Evolutionary conservation across 2,888 invertebrate genomes (phyloP).

Genomic region (Agriotes lineatus): DNA sequence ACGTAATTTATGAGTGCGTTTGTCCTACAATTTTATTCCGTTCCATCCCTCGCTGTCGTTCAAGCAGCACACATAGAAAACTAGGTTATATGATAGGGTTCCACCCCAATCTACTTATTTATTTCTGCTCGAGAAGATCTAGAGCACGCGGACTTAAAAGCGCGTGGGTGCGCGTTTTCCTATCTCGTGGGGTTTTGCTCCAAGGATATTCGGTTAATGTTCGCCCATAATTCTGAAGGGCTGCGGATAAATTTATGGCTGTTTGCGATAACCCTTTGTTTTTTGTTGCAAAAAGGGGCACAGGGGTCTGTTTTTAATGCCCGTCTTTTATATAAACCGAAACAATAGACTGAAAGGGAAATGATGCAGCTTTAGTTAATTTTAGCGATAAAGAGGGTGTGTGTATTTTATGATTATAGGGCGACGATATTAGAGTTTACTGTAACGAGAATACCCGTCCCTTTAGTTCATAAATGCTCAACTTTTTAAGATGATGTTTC

Average conservation of each 20-base stretch:
- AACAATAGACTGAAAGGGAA: slow-evolving; percentile 7
- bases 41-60: neutral
- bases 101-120: slow-evolving; percentile 19
- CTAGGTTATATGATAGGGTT: neutral
- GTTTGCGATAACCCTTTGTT: slow-evolving; percentile 19
- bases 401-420: no score
- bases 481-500: no score
- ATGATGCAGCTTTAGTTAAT: neutral
- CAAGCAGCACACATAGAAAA: neutral
- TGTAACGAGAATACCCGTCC: no score
- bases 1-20: neutral
- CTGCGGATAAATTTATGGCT: slow-evolving; percentile 1
- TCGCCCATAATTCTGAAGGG: neutral
- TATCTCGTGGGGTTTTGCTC: neutral
- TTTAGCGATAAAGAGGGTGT: neutral
- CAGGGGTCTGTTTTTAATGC: slow-evolving; percentile 2
- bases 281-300: slow-evolving; percentile 9
- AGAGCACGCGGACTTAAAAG: neutral
- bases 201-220: neutral
- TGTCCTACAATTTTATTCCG: neutral
- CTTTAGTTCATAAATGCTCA: no score
- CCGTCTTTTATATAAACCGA: neutral
- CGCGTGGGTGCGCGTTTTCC: neutral
- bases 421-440: no score
- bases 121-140: slow-evolving; percentile 5